phyloP scores from a whole-genome alignment of 2,888 invertebrate genomes.

The Vanessa cardui region DNA sequence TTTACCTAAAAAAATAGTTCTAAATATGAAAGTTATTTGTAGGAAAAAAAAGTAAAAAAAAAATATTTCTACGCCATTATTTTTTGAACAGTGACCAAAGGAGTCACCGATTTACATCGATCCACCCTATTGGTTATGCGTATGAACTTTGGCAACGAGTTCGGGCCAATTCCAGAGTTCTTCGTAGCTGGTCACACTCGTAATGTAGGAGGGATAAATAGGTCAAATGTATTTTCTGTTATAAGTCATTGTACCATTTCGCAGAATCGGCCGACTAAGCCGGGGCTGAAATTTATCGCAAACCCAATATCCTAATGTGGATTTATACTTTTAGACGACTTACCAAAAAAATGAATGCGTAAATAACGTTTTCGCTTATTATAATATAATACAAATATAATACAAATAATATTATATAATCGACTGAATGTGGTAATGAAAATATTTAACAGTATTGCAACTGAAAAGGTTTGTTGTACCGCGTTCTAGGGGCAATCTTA shows the following conservation, averaged over 20 bases:
- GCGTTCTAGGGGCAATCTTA: too few species aligned
- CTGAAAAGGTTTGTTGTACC: too few species aligned
- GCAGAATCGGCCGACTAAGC: slow-evolving; percentile 67
- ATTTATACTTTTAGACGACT: slow-evolving; percentile 46
- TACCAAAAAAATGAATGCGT: slow-evolving; percentile 30
- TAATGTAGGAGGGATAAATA: slow-evolving; percentile 55
- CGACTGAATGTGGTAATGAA: too few species aligned
- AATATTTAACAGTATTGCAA: too few species aligned
- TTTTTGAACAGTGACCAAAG: slow-evolving; percentile 42
- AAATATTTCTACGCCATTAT: slow-evolving; percentile 39
- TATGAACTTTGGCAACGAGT: slow-evolving; percentile 25
- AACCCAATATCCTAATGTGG: slow-evolving; percentile 54
- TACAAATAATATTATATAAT: too few species aligned
- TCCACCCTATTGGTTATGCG: slow-evolving; percentile 35
- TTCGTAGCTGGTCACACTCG: slow-evolving; percentile 40
- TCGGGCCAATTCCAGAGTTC: slow-evolving; percentile 31
- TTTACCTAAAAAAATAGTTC: too few species aligned
- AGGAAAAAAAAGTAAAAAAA: slow-evolving; percentile 38
- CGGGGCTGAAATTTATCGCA: slow-evolving; percentile 65
- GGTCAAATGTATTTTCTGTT: slow-evolving; percentile 73
- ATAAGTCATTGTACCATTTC: slow-evolving; percentile 72
- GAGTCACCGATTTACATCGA: slow-evolving; percentile 41
- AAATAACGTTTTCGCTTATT: slow-evolving; percentile 19
- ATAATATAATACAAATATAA: background rate
- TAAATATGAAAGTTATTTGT: too few species aligned